Percentiles rank a stretch among this genome's conserved stretches.
These are phyloP conservation scores for Oscheius sp. DNA, from an alignment of 2,888 invertebrate species.

Conservation along the genomic window DNA sequence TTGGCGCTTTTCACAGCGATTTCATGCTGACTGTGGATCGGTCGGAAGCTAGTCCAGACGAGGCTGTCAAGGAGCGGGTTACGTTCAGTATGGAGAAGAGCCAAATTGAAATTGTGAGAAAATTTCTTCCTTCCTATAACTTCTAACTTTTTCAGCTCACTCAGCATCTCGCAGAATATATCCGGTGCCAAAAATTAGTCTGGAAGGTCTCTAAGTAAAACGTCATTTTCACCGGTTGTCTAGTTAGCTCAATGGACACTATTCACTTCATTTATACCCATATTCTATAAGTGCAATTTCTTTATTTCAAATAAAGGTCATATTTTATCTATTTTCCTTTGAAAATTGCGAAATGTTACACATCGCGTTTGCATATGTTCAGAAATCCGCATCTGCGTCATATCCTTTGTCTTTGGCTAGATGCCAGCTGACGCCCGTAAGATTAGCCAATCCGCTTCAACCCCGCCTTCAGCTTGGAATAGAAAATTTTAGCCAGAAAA, in stretches of 20 bases:
- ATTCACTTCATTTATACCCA: constrained; percentile 14
- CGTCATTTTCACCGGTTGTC: constrained; percentile 5
- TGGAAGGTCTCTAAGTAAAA: constrained; percentile 62
- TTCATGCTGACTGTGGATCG: constrained; percentile 87
- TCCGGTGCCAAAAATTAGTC: constrained; percentile 66
- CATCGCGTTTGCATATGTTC: no score
- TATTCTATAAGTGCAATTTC: constrained; percentile 9
- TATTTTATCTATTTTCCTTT: no score
- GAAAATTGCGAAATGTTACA: no score
- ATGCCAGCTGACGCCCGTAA: no score
- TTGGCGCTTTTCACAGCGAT: constrained; percentile 94
- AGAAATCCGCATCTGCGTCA: no score
- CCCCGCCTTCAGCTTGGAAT: no score
- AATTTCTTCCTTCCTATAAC: not conserved
- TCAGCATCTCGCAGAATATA: constrained; percentile 72
- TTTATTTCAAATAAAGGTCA: no score
- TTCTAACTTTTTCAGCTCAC: constrained; percentile 69
- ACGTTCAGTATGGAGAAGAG: constrained; percentile 80
- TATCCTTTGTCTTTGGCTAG: no score
- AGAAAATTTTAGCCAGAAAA: no score
- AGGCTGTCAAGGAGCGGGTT: constrained; percentile 78
- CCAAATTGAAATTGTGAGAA: constrained; percentile 66
- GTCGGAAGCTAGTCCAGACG: constrained; percentile 66
- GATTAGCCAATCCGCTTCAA: no score
- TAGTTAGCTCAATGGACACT: constrained; percentile 11